phyloP scores from a whole-genome alignment of 1,140 invertebrate species.

The Oncopodura yosiiana region DNA sequence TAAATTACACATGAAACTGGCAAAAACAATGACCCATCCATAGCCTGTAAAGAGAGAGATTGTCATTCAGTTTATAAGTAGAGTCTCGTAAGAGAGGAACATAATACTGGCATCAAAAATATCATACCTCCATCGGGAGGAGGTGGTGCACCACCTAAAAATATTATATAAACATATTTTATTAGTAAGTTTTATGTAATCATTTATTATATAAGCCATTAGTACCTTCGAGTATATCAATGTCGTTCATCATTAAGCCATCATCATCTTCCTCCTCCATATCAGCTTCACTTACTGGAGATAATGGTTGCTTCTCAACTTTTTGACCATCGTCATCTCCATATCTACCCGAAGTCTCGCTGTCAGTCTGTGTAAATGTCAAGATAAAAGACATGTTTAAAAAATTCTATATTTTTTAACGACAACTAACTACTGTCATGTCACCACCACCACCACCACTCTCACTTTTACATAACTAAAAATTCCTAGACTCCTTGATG shows the following conservation, averaged over 20 bases:
- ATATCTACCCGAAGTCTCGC: conserved; percentile 54
- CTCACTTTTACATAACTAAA: too few species aligned
- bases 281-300: conserved; percentile 26
- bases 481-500: too few species aligned
- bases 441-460: too few species aligned
- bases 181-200: neutral
- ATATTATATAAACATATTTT: too few species aligned
- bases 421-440: too few species aligned
- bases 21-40: conserved; percentile 90
- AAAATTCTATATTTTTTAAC: neutral
- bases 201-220: neutral
- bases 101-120: neutral
- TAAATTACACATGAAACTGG: conserved; percentile 95
- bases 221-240: conserved; percentile 38
- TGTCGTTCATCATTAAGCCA: conserved; percentile 58
- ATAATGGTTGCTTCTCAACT: conserved; percentile 42
- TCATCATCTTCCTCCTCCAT: conserved; percentile 56
- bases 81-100: conserved; percentile 15
- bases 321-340: conserved; percentile 57
- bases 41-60: too few species aligned
- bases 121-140: conserved; percentile 67
- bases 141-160: conserved; percentile 46
- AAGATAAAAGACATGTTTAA: neutral
- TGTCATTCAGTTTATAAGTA: too few species aligned
- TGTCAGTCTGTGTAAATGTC: conserved; percentile 62